Conservation (phyloP, 2,113 vertebrate species). For the Macrotus californicus region DNA sequence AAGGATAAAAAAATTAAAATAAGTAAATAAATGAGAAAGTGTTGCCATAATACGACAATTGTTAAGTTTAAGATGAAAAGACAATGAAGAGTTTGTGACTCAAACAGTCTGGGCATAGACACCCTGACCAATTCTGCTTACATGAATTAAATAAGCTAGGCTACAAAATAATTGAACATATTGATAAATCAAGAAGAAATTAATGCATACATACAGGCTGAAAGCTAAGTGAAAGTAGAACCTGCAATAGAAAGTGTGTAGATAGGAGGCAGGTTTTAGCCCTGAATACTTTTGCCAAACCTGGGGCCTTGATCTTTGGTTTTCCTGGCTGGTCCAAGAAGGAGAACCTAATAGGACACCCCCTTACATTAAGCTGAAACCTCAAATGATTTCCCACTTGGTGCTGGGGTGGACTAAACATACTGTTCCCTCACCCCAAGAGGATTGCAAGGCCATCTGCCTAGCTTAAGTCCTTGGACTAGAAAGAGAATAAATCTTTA, state of each 20-base stretch:
- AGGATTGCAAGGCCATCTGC: neutral
- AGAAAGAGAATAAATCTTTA: neutral
- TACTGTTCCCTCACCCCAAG: fast-evolving
- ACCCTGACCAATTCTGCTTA: neutral
- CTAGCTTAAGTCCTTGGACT: neutral
- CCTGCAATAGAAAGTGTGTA: neutral
- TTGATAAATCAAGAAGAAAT: neutral
- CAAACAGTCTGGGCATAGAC: neutral
- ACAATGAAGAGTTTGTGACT: neutral
- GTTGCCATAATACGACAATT: neutral
- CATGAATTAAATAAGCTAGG: neutral
- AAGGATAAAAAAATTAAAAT: too few relatives aligned
- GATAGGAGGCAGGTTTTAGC: neutral
- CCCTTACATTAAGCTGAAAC: neutral
- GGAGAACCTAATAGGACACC: neutral
- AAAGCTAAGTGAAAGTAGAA: neutral
- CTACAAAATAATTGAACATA: neutral
- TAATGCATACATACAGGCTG: neutral
- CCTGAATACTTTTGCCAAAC: neutral
- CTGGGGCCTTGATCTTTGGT: neutral
- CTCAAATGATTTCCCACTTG: neutral
- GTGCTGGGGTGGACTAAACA: neutral
- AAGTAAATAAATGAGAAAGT: neutral
- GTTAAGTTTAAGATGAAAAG: neutral
- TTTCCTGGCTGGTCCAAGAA: neutral